phyloP scores from a whole-genome alignment of 2,888 invertebrate species.

The Yponomeuta malinellus region DNA sequence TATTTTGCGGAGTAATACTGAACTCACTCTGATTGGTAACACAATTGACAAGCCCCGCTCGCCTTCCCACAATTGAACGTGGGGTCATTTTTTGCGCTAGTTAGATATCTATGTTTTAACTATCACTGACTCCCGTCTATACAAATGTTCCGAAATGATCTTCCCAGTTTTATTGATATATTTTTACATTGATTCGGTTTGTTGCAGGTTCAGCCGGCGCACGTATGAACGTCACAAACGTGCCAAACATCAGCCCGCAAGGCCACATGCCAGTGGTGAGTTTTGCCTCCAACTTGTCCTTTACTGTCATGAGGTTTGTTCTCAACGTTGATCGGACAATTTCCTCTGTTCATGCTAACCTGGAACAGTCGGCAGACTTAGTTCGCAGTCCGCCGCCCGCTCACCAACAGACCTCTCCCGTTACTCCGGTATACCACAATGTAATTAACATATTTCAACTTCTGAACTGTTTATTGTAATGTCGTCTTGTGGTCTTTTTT shows the following conservation, averaged over 20 bases:
- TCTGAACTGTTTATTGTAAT: neutral
- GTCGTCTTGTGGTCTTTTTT: neutral
- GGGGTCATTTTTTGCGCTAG: too few species aligned
- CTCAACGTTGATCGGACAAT: constrained; percentile 19
- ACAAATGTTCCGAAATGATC: too few species aligned
- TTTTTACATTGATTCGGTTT: neutral
- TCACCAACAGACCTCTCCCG: constrained; percentile 86
- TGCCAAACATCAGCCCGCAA: constrained; percentile 78
- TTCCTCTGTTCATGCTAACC: constrained; percentile 17
- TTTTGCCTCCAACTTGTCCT: constrained; percentile 18
- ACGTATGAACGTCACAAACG: constrained; percentile 69
- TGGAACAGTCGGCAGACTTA: constrained; percentile 78
- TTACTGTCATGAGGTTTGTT: constrained; percentile 1
- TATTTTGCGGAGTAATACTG: too few species aligned
- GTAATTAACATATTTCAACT: constrained; percentile 29
- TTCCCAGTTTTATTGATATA: too few species aligned
- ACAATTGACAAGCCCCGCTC: too few species aligned
- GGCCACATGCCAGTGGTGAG: constrained; percentile 81
- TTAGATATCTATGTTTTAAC: too few species aligned
- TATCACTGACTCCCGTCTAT: too few species aligned
- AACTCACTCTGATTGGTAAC: too few species aligned
- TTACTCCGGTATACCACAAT: constrained; percentile 78
- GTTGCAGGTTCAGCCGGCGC: constrained; percentile 58
- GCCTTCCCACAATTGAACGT: too few species aligned
- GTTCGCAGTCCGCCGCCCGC: constrained; percentile 89